These are phyloP conservation scores for Epistrophella euchroma DNA, from an alignment of 2,888 invertebrate genomes.

Conservation along the genomic window DNA sequence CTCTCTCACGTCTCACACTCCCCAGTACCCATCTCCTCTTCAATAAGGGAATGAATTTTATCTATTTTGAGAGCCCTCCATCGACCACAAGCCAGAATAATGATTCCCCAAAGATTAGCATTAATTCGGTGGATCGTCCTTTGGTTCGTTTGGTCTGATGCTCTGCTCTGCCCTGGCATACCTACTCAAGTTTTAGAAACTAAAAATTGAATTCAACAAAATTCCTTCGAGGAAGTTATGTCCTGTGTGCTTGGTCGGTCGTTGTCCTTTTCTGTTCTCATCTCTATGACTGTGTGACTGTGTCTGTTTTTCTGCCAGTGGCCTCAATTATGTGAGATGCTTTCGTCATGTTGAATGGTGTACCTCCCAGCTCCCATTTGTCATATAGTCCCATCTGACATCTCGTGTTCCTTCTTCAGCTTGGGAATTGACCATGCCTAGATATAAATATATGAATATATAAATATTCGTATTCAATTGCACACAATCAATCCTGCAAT, in stretches of 20 bases:
- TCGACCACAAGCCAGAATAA: constrained; percentile 61
- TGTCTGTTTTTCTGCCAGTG: constrained; percentile 41
- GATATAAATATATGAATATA: background rate
- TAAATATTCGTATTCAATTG: constrained; percentile 46
- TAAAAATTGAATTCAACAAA: constrained; percentile 67
- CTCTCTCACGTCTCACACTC: background rate
- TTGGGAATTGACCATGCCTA: constrained; percentile 41
- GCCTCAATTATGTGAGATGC: constrained; percentile 54
- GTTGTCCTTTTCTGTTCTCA: constrained; percentile 22
- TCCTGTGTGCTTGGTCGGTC: constrained; percentile 13
- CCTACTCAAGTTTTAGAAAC: constrained; percentile 42
- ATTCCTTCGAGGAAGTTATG: constrained; percentile 49
- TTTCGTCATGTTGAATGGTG: constrained; percentile 19
- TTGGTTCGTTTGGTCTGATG: constrained; percentile 11
- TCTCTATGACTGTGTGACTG: background rate
- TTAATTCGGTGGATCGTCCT: constrained; percentile 58
- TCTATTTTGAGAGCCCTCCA: constrained; percentile 25
- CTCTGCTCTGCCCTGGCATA: background rate
- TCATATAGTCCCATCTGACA: no score
- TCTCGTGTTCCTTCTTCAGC: background rate
- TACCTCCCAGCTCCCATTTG: background rate
- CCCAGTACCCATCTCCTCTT: background rate
- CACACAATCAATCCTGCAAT: constrained; percentile 66
- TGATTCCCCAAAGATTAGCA: constrained; percentile 67
- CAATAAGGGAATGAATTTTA: constrained; percentile 30